Evolutionary conservation across 2,888 invertebrate species (phyloP), one percentile per base, ranked within the genome.

Genomic region (Rhagonycha fulva): DNA sequence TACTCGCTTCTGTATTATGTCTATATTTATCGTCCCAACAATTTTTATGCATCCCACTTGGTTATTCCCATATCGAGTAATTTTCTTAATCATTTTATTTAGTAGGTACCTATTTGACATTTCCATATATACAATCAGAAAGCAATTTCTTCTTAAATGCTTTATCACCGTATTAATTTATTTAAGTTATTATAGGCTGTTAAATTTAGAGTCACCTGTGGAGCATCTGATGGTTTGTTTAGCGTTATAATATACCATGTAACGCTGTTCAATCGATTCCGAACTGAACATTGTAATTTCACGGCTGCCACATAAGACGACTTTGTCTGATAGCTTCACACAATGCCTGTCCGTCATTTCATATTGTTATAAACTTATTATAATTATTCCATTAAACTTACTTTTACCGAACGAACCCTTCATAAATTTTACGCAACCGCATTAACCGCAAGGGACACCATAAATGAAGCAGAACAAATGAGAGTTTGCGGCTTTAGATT

Each of bases 231-330:
- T 82, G 82, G 82, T 81, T 82, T 81, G 82, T 81, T 82, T 82
- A 82, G 80, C 81, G 81, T 80, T 82, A 85, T 85, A 87, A 86
- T 85, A 84, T 84, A 84, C 84, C 84, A 83, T 86, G 84, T 86
- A 86, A 86, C 85, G 86, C 84, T 85, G 85, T 82, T 85, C 86
- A 87, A 87, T 87, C 87, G 87, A 87, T 87, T 87, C 86, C 84
- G 84, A 85, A 86, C 83, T 85, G 87, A 87, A 87, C 87, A 87
- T 87, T 87, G 87, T 87, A 87, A 87, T 87, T 87, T 87, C 86
- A 87, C 86, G 87, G 86, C 86, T 87, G 87, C 87, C 87, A 87
- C 84, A 85, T 83, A 84, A 85, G 83, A 84, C 83, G 85, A 86
- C 84, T 86, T 24, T 82, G 83, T 83, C 83, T 84, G 85, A 85